Conservation (phyloP, 2,113 vertebrate genomes). For the Vulpes ferrilata region DNA sequence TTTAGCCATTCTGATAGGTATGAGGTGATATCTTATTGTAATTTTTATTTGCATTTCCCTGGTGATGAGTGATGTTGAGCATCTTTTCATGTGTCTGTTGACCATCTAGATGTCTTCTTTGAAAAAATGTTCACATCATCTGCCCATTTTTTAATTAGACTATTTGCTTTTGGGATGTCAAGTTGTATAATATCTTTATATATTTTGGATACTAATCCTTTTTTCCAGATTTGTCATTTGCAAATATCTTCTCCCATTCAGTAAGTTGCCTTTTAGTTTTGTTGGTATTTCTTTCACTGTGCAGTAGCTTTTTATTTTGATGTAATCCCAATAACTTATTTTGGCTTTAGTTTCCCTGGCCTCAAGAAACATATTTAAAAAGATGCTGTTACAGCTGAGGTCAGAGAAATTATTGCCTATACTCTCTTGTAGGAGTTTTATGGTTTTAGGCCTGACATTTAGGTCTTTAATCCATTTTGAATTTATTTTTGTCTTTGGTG, state of each 20-base stretch:
- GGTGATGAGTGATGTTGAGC: not conserved
- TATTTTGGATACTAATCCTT: not conserved
- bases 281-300: not conserved
- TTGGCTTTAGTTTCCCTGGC: not conserved
- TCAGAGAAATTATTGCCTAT: not conserved
- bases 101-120: not conserved
- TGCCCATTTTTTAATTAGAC: not conserved
- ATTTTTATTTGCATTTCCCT: not conserved
- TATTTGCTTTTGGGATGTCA: not conserved
- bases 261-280: not conserved
- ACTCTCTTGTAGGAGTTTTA: not conserved
- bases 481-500: not conserved
- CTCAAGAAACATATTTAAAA: not conserved
- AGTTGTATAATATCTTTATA: not conserved
- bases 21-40: not conserved
- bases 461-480: not conserved
- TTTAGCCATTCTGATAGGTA: not conserved
- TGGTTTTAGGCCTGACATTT: not conserved
- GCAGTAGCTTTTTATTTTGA: not conserved
- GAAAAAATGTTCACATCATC: not conserved
- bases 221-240: not conserved
- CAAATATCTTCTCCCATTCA: not conserved
- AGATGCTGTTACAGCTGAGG: not conserved
- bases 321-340: not conserved
- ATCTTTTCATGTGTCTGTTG: not conserved